Evolutionary conservation across 2,113 vertebrate species (phyloP), one percentile per base, ranked within the genome.

Genomic region (Bungarus multicinctus): DNA sequence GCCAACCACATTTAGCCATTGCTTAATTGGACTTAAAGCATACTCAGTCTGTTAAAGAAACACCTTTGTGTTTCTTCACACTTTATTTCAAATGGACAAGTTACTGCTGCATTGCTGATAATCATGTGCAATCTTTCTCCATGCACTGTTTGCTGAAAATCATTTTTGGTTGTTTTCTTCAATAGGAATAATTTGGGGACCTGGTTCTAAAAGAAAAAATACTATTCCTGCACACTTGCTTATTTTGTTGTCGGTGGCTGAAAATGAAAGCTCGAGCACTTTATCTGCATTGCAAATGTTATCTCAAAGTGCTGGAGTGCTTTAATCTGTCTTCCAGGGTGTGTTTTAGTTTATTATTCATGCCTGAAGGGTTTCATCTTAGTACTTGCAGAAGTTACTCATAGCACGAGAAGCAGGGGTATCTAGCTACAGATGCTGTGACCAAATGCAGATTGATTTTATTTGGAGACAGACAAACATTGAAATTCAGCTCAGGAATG

Each of bases 241-340:
- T 97, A 94, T 97, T 97, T 97, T 94, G 93, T 95, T 96, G 93
- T 92, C 89, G 30, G 91, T 91, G 94, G 81, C 94, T 96, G 94
- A 96, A 96, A 93, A 96, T 96, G 95, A 95, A 93, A 97, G 94
- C 95, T 95, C 95, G 95, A 96, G 95, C 0, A 23, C 91, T 97
- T 97, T 97, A 96, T 97, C 95, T 97, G 95, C 95, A 95, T 97
- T 97, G 95, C 96, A 97, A 97, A 97, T 94, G 93, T 91, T 91
- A 94, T 96, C 96, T 95, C 94, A 95, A 97, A 97, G 92, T 96
- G 95, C 93, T 95, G 88, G 92, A 60, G 87, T 87, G 74, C 93
- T 97, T 97, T 97, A 96, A 97, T 97, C 95, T 97, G 92, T 96
- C 95, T 95, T 95, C 91, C 85, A 90, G 94, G 93, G 30, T 93